Percentiles rank a stretch among this genome's conserved stretches.
phyloP scores from a whole-genome alignment of 2,113 vertebrate species.

The Oryzias melastigma region DNA sequence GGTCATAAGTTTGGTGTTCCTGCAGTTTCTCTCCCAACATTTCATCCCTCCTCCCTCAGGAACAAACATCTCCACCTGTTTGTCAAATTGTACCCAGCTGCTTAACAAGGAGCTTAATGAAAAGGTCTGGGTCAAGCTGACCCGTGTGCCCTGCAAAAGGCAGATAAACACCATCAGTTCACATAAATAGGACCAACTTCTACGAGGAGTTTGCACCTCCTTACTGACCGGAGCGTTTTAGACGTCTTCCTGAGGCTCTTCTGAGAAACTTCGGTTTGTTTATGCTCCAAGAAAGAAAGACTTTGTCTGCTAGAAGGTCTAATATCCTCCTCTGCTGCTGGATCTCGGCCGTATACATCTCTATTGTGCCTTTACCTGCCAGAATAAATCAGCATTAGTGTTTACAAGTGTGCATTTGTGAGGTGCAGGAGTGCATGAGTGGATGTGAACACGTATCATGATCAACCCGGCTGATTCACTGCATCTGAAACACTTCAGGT shows the following conservation, averaged over 20 bases:
- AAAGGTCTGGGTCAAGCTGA: too few species aligned
- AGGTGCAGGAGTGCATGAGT: slow-evolving; percentile 22
- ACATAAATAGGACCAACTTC: too few species aligned
- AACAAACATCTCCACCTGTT: too few species aligned
- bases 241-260: slow-evolving; percentile 4
- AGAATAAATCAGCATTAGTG: background rate
- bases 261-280: slow-evolving; percentile 2
- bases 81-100: too few species aligned
- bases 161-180: too few species aligned
- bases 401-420: background rate
- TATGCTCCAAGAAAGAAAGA: slow-evolving; percentile 21
- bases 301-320: slow-evolving; percentile 29
- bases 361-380: slow-evolving; percentile 8
- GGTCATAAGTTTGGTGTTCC: too few species aligned
- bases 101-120: too few species aligned
- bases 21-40: too few species aligned
- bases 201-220: too few species aligned
- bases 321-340: slow-evolving; percentile 30
- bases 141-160: too few species aligned
- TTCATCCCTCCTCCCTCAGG: too few species aligned
- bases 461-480: background rate
- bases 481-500: too few species aligned
- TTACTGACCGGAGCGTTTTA: background rate
- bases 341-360: slow-evolving; percentile 5
- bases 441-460: background rate